Evolutionary conservation across 2,797 vertebrate genomes (phyloP), one percentile per base, ranked within the genome.

Genomic region (Poeciliopsis presidionis): DNA sequence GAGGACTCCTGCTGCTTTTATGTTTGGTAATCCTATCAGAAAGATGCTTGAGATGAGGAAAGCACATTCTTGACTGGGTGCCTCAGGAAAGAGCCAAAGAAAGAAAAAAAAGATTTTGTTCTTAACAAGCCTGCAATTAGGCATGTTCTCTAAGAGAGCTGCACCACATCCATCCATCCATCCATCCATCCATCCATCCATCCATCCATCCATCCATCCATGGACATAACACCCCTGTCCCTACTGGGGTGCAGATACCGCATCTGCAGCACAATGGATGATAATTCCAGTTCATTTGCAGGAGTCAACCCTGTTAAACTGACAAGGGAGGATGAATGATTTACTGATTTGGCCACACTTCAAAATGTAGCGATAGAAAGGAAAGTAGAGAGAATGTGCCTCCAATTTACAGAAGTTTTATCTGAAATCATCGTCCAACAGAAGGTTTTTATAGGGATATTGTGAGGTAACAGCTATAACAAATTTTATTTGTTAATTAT

Each of bases 1-100:
- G 36, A 43, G 53, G 59, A 74, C 8, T 75, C 63, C 16, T 8
- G 43, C 30, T 59, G 73, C 43, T 71, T 61, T 75, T 55, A 39
- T 59, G 43, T 41, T 36, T 75, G 51, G 49, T 71, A 71, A 75
- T 70, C 41, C 28, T 71, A 67, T 80, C 51, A 75, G 45, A 71
- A 69, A 74, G 65, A 75, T 71, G 30, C 41, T 72, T 39, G 30
- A 75, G 65, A 75, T 49, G 73, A 75, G 36, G 22, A 75, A 75
- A 59, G 39, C 47, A 33, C 57, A 28, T 57, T 80, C 49, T 71
- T 75, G 61, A 47, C 22, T 11, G 28, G 49, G 22, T 39, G 53
- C 49, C 49, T 47, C 46, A 14, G 41, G 8, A 59, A 47, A 74
- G 43, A 57, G 30, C 28, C 18, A 20, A 20, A 65, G 4, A 5